Evolutionary conservation across 64 coral and sea anemone species (phyloP).

Genomic region (Actinia equina): DNA sequence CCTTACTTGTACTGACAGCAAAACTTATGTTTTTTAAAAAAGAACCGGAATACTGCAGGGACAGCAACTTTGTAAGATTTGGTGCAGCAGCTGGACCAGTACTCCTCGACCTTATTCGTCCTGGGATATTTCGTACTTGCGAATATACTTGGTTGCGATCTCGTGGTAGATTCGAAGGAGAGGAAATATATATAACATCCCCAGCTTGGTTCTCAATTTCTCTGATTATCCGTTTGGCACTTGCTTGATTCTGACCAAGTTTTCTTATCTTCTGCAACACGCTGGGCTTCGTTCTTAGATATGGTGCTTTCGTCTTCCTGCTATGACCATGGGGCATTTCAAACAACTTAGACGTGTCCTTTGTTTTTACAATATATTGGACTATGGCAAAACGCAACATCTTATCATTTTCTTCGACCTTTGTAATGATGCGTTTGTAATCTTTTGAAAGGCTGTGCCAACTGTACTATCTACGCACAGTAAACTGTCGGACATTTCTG

Average conservation of each 20-base stretch:
- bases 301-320: neutral
- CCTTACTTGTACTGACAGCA: neutral
- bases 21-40: conserved; percentile 51
- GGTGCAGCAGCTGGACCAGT: conserved; percentile 51
- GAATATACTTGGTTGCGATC: conserved; percentile 60
- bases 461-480: conserved; percentile 34
- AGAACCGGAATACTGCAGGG: conserved; percentile 33
- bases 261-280: conserved; percentile 10
- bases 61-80: conserved; percentile 57
- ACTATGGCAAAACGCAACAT: conserved; percentile 11
- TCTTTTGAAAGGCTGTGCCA: conserved; percentile 25
- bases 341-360: neutral
- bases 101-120: conserved; percentile 42
- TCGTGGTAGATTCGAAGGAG: conserved; percentile 36
- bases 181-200: conserved; percentile 29
- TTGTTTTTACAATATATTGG: conserved; percentile 24
- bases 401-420: conserved; percentile 25
- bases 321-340: neutral
- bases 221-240: conserved; percentile 42
- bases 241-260: neutral
- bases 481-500: neutral
- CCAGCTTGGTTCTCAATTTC: conserved; percentile 50
- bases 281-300: conserved; percentile 26
- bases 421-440: conserved; percentile 9
- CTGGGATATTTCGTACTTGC: conserved; percentile 50